Percentiles rank a stretch among this genome's conserved stretches.
These are phyloP conservation scores for Resseliella maxima DNA, from an alignment of 2,888 invertebrate species.

Conservation along the genomic window DNA sequence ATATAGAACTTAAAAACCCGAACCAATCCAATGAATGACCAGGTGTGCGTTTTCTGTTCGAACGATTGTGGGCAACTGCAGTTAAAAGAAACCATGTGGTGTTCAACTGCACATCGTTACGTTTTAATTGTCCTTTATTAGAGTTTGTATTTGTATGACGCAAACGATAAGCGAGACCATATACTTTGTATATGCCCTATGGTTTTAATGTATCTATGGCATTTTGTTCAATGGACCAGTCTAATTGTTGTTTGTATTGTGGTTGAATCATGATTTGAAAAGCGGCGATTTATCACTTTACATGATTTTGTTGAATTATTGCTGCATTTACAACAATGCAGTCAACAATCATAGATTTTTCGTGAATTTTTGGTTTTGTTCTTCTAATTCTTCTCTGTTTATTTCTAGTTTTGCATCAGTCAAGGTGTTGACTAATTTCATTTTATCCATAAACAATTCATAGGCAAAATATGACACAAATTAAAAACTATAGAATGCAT, in stretches of 20 bases:
- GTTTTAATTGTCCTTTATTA: constrained; percentile 15
- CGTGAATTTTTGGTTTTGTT: background rate
- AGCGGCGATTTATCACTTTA: background rate
- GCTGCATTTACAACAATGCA: background rate
- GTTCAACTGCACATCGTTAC: background rate
- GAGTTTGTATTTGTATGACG: background rate
- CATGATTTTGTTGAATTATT: background rate
- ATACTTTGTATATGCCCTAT: background rate
- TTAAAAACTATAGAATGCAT: background rate
- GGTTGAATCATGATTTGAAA: background rate
- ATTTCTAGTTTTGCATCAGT: background rate
- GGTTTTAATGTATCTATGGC: background rate
- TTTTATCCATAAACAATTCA: background rate
- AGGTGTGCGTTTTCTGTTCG: constrained; percentile 3
- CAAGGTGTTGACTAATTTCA: too few relatives aligned
- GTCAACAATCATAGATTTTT: too few relatives aligned
- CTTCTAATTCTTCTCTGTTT: background rate
- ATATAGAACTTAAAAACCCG: background rate
- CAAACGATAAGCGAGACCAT: background rate
- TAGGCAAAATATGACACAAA: background rate
- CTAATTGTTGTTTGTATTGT: background rate
- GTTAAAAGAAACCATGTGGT: constrained; percentile 18
- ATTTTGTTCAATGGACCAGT: background rate
- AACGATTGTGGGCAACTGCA: background rate
- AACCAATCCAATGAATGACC: background rate